Percentiles rank a stretch among this genome's conserved stretches.
phyloP scores from a whole-genome alignment of 2,113 vertebrate species.

The Phrynocephalus versicolor region DNA sequence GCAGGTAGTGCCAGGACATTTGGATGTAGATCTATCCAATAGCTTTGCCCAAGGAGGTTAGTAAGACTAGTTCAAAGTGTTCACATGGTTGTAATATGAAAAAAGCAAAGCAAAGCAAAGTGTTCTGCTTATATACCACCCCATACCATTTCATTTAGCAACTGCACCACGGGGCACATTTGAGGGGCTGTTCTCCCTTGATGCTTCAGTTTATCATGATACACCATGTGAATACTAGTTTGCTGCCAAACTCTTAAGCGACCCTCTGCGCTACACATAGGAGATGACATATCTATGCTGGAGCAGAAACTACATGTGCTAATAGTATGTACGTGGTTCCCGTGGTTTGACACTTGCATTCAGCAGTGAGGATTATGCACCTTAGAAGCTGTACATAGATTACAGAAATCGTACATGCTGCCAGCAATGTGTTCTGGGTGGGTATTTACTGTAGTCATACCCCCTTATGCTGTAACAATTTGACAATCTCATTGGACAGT shows the following conservation, averaged over 20 bases:
- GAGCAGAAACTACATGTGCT: background rate
- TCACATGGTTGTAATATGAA: constrained; percentile 56
- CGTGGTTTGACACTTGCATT: background rate
- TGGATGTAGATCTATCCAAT: constrained; percentile 94
- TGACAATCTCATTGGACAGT: background rate
- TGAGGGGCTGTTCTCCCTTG: background rate
- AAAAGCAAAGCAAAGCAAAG: no score
- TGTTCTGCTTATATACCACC: no score
- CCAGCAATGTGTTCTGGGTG: background rate
- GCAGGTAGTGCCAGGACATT: constrained; percentile 94
- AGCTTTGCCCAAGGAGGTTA: constrained; percentile 97
- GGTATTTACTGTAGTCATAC: background rate
- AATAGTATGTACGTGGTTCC: background rate
- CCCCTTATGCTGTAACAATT: background rate
- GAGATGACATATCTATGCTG: background rate
- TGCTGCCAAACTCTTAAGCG: background rate
- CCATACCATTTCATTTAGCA: no score
- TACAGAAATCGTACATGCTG: background rate
- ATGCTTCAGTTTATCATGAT: background rate
- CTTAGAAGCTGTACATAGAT: background rate
- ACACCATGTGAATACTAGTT: background rate
- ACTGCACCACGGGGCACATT: no score
- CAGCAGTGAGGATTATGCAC: background rate
- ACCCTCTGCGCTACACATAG: no score
- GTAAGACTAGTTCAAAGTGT: constrained; percentile 82